Evolutionary conservation across 1,140 invertebrate species (phyloP).

Genomic region (Drosophila eugracilis): DNA sequence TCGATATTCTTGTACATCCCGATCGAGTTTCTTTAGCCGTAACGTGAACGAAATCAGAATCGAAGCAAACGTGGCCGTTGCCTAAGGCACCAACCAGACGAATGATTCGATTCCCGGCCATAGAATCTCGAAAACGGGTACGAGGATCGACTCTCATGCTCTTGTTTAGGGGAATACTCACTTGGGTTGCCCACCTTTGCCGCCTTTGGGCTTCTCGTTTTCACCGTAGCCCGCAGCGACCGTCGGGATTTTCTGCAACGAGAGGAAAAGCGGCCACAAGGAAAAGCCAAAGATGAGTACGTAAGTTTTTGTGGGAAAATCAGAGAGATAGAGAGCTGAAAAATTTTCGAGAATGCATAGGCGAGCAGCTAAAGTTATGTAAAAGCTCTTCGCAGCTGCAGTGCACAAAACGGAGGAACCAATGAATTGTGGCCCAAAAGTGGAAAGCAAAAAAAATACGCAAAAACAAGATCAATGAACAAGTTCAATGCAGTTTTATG

Average conservation of each 20-base stretch:
- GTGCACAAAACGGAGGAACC: constrained; percentile 7
- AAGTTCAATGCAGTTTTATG: constrained; percentile 64
- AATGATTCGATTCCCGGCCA: constrained; percentile 39
- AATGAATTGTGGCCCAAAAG: constrained; percentile 37
- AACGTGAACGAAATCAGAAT: constrained; percentile 16
- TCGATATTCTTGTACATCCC: constrained; percentile 83
- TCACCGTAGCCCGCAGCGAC: constrained; percentile 82
- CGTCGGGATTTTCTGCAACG: constrained; percentile 84
- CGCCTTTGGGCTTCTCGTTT: constrained; percentile 81
- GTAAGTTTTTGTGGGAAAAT: constrained; percentile 1
- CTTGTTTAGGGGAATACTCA: constrained; percentile 61
- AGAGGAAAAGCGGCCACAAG: constrained; percentile 35
- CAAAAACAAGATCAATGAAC: constrained; percentile 60
- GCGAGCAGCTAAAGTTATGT: constrained; percentile 31
- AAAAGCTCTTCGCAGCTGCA: constrained; percentile 45
- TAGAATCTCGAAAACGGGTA: constrained; percentile 22
- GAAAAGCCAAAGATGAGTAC: constrained; percentile 35
- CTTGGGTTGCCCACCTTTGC: constrained; percentile 75
- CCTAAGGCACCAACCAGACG: constrained; percentile 52
- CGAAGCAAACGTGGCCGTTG: constrained; percentile 25
- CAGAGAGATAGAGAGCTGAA: constrained; percentile 13
- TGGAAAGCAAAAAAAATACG: constrained; percentile 42
- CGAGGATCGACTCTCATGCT: constrained; percentile 5
- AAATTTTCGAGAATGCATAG: too few relatives aligned
- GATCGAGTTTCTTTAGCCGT: constrained; percentile 14